Conservation (phyloP, 2,113 vertebrate genomes). For the Pseudonaja textilis region DNA sequence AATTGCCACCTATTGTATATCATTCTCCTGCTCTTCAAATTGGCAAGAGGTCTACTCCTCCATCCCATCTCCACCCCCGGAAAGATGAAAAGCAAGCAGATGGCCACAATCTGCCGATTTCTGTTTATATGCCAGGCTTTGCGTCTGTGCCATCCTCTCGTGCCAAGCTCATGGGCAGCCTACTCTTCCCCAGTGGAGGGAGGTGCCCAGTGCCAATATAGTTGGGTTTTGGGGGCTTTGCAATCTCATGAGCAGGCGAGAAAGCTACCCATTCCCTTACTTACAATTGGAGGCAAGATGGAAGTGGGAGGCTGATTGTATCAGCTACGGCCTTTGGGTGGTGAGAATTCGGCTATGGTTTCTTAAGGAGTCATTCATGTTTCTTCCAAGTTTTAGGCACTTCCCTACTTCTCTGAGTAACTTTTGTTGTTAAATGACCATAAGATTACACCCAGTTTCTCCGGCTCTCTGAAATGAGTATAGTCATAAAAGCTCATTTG, state of each 20-base stretch:
- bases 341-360: not conserved
- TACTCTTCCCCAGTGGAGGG: constrained; percentile 45
- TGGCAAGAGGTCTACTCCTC: constrained; percentile 41
- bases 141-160: constrained; percentile 28
- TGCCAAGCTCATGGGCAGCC: constrained; percentile 46
- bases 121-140: constrained; percentile 37
- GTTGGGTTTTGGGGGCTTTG: not conserved
- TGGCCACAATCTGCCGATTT: constrained; percentile 72
- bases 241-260: too few species aligned
- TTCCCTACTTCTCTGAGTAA: not conserved
- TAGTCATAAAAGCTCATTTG: not conserved
- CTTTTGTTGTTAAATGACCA: not conserved
- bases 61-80: constrained; percentile 27
- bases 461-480: not conserved
- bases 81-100: constrained; percentile 55
- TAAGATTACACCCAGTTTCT: not conserved
- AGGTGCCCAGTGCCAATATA: not conserved
- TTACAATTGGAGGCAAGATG: not conserved
- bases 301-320: not conserved
- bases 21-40: constrained; percentile 48
- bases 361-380: not conserved
- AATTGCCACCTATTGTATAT: not conserved
- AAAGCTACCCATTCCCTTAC: not conserved
- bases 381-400: not conserved
- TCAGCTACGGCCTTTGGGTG: not conserved